Conservation (phyloP, 2,888 invertebrate species). For the Dioctria linearis region DNA sequence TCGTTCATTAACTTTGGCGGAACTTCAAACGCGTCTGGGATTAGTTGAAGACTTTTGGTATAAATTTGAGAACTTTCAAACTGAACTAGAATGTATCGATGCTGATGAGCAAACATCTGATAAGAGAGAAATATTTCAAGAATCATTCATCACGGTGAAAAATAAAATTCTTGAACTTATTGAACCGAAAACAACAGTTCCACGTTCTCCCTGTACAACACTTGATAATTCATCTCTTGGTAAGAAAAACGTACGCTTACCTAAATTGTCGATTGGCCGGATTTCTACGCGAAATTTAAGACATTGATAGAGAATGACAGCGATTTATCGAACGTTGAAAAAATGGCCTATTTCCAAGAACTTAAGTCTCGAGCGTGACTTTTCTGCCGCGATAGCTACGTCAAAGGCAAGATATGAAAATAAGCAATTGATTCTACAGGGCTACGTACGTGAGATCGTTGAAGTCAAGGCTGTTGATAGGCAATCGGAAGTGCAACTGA, state of each 20-base stretch:
- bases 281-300: too few relatives aligned
- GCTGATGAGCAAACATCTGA: too few relatives aligned
- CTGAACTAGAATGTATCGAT: too few relatives aligned
- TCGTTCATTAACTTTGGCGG: background rate
- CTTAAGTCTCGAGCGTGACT: background rate
- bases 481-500: background rate
- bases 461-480: background rate
- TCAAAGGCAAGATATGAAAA: conserved; percentile 2
- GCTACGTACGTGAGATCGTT: background rate
- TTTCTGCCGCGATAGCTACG: background rate
- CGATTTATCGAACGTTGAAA: background rate
- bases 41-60: conserved; percentile 14
- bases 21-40: background rate
- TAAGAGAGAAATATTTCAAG: conserved; percentile 4
- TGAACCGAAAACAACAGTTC: background rate
- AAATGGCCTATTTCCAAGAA: conserved; percentile 2
- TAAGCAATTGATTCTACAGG: background rate
- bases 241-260: too few relatives aligned
- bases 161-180: background rate
- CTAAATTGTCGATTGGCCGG: too few relatives aligned
- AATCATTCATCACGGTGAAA: conserved; percentile 8
- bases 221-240: too few relatives aligned
- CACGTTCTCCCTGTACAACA: too few relatives aligned
- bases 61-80: too few relatives aligned
- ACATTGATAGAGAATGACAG: too few relatives aligned